Conservation (phyloP, 2,797 vertebrate species). For the Taenioides sp. region DNA sequence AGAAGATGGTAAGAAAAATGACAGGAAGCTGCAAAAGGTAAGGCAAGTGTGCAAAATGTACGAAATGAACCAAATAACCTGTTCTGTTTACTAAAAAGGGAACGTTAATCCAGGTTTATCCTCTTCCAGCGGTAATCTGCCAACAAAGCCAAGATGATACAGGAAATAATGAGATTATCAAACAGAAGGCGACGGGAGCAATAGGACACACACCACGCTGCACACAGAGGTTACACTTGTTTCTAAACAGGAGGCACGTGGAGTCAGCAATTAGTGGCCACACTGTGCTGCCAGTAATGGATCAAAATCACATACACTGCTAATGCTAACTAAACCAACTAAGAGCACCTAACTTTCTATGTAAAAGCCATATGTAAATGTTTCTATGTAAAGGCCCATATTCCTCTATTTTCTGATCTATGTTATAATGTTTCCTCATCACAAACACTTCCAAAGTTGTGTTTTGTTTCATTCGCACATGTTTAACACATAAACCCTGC, state of each 20-base stretch:
- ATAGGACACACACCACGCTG: constrained; percentile 45
- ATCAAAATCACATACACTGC: background rate
- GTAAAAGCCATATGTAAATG: no score
- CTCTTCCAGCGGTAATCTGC: constrained; percentile 52
- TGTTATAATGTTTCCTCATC: no score
- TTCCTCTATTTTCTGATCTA: background rate
- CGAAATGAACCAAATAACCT: constrained; percentile 33
- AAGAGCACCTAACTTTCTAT: background rate
- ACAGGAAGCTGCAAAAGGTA: constrained; percentile 14
- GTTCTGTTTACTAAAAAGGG: constrained; percentile 46
- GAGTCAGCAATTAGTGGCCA: constrained; percentile 10
- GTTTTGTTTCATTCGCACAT: no score
- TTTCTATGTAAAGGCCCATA: no score
- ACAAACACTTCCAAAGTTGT: no score
- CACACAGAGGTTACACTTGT: constrained; percentile 11
- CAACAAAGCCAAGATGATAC: constrained; percentile 57
- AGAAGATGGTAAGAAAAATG: background rate
- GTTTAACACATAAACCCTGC: no score
- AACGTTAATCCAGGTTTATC: constrained; percentile 59
- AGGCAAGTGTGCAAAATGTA: constrained; percentile 32
- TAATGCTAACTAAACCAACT: background rate
- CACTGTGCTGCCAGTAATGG: background rate
- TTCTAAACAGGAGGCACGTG: constrained; percentile 22
- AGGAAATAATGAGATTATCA: constrained; percentile 61
- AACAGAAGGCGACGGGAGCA: constrained; percentile 43